phyloP scores from a whole-genome alignment of 2,113 vertebrate species.

The Scomber scombrus region DNA sequence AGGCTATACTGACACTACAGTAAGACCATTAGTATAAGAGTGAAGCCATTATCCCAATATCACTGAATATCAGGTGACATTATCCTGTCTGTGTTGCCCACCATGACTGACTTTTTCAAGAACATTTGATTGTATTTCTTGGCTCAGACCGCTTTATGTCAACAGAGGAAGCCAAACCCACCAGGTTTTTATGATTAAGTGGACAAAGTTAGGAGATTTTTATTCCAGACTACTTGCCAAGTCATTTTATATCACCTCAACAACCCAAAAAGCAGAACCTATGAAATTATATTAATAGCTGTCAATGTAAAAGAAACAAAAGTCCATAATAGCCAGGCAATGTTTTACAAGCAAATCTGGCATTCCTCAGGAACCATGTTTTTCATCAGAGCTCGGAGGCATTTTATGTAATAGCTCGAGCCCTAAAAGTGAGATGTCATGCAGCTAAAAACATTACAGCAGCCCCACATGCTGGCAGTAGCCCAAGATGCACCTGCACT shows the following conservation, averaged over 20 bases:
- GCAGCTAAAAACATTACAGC: conserved; percentile 68
- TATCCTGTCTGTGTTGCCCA: conserved; percentile 68
- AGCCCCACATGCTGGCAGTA: conserved; percentile 58
- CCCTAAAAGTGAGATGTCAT: conserved; percentile 71
- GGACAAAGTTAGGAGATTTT: conserved; percentile 72
- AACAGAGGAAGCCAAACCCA: conserved; percentile 80
- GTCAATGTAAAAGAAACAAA: conserved; percentile 71
- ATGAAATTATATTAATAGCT: conserved; percentile 74
- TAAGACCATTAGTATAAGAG: conserved; percentile 21
- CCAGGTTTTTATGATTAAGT: conserved; percentile 80
- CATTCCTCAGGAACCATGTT: conserved; percentile 57
- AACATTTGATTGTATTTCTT: conserved; percentile 79
- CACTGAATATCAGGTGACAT: conserved; percentile 66
- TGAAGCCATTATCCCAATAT: conserved; percentile 63
- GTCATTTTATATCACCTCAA: conserved; percentile 76
- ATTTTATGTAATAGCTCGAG: conserved; percentile 66
- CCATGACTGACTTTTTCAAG: conserved; percentile 69
- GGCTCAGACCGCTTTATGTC: conserved; percentile 59
- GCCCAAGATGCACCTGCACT: conserved; percentile 82
- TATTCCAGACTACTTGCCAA: conserved; percentile 72
- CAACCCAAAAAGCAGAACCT: conserved; percentile 63
- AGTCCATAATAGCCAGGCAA: conserved; percentile 53
- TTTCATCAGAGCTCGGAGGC: conserved; percentile 51
- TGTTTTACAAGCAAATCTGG: conserved; percentile 69
- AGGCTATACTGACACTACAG: conserved; percentile 40